phyloP scores from a whole-genome alignment of 2,888 invertebrate genomes.

The Thereva nobilitata region DNA sequence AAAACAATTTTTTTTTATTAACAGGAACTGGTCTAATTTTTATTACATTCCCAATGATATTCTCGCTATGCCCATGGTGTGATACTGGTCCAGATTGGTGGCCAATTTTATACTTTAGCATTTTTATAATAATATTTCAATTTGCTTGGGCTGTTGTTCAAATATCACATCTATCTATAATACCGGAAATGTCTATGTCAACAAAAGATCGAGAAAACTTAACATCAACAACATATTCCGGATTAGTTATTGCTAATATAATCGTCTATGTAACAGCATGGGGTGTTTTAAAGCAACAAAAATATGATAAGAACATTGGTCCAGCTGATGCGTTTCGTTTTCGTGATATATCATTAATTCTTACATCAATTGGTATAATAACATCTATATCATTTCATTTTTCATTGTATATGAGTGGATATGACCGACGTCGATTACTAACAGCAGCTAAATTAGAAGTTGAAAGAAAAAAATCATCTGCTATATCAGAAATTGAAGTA shows the following conservation, averaged over 20 bases:
- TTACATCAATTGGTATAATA: slow-evolving; percentile 69
- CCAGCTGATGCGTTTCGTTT: slow-evolving; percentile 73
- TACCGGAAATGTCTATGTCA: slow-evolving; percentile 76
- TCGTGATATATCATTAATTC: slow-evolving; percentile 71
- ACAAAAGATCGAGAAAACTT: slow-evolving; percentile 74
- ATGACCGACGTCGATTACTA: slow-evolving; percentile 43
- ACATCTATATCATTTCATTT: slow-evolving; percentile 73
- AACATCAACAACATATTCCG: slow-evolving; percentile 84
- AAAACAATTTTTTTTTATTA: slow-evolving; percentile 39
- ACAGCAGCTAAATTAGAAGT: background rate
- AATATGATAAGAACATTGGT: slow-evolving; percentile 60
- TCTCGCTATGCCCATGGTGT: slow-evolving; percentile 70
- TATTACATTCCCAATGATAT: slow-evolving; percentile 77
- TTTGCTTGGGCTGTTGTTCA: slow-evolving; percentile 94
- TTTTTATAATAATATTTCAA: slow-evolving; percentile 77
- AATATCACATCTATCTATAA: slow-evolving; percentile 90
- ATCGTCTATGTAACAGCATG: slow-evolving; percentile 81
- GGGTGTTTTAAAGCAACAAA: slow-evolving; percentile 64
- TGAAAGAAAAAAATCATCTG: background rate
- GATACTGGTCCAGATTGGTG: slow-evolving; percentile 60
- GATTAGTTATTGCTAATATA: slow-evolving; percentile 84
- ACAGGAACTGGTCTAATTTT: slow-evolving; percentile 70
- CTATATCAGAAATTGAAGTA: slow-evolving; percentile 6
- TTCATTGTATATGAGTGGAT: slow-evolving; percentile 62
- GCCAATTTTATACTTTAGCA: slow-evolving; percentile 63